Conservation (phyloP, 2,888 invertebrate genomes). For the Anoplius nigerrimus region DNA sequence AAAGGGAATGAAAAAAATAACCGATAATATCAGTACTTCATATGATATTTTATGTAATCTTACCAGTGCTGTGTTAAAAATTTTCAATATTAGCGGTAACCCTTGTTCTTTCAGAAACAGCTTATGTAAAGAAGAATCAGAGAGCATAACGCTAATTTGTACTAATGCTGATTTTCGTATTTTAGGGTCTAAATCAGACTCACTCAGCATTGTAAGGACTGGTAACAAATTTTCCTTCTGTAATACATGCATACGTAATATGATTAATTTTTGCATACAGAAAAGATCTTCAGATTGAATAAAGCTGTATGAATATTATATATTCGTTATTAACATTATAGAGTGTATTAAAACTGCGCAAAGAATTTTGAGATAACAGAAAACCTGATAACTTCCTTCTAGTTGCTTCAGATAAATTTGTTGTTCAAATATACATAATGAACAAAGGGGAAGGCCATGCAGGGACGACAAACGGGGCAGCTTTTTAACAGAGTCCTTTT, state of each 20-base stretch:
- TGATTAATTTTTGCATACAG: constrained; percentile 2
- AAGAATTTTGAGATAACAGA: too few species aligned
- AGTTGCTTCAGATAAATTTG: constrained; percentile 54
- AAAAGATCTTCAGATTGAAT: neutral
- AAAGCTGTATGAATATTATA: constrained; percentile 10
- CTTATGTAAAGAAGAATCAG: constrained; percentile 80
- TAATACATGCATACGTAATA: constrained; percentile 37
- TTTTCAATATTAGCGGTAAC: constrained; percentile 75
- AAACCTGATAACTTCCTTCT: constrained; percentile 70
- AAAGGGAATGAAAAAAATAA: constrained; percentile 43
- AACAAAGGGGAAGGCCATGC: constrained; percentile 75
- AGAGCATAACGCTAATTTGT: constrained; percentile 82
- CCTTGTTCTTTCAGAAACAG: constrained; percentile 79
- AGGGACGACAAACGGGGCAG: constrained; percentile 76
- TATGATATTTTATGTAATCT: constrained; percentile 34
- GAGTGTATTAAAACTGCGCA: constrained; percentile 20
- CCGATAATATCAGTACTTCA: too few species aligned
- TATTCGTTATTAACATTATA: neutral
- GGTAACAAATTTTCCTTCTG: constrained; percentile 76
- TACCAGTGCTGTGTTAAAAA: constrained; percentile 75
- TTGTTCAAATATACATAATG: constrained; percentile 73
- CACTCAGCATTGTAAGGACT: constrained; percentile 65
- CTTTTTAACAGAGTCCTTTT: constrained; percentile 73
- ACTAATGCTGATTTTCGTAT: constrained; percentile 82
- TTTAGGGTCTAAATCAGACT: constrained; percentile 79